A percentile compares a stretch with the other conserved stretches of the same genome.
Conservation (phyloP, 2,797 vertebrate species). For the Orientallactaga sibirica region DNA sequence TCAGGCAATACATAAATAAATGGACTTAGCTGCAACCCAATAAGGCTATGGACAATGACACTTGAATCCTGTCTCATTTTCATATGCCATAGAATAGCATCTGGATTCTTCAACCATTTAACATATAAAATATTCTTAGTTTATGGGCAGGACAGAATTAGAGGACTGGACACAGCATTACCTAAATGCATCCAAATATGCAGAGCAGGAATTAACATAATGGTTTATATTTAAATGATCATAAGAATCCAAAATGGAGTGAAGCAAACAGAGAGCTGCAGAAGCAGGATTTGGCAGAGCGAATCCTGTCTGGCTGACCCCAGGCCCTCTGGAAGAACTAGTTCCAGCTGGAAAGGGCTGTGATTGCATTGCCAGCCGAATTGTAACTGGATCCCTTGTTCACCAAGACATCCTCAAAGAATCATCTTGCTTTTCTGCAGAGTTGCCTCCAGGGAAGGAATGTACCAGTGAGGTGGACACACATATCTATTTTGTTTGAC, state of each 20-base stretch:
- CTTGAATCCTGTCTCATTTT: not conserved
- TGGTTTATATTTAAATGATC: not conserved
- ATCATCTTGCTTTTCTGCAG: not conserved
- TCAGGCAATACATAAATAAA: fast-evolving
- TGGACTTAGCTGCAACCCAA: not conserved
- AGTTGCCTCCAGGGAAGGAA: not conserved
- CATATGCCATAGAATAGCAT: not conserved
- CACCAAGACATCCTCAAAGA: not conserved
- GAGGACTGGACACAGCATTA: not conserved
- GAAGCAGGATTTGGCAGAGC: not conserved
- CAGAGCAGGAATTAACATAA: not conserved
- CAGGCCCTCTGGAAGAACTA: not conserved
- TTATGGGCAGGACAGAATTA: not conserved
- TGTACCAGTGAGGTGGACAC: not conserved
- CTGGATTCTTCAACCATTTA: not conserved
- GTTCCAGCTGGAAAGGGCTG: not conserved
- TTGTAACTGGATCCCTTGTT: not conserved
- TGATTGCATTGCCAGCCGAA: not conserved
- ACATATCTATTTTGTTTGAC: conserved; percentile 26
- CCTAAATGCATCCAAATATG: not conserved
- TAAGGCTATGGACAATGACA: not conserved
- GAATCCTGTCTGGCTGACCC: not conserved
- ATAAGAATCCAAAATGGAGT: not conserved
- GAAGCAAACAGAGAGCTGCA: not conserved
- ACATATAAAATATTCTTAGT: not conserved